Conservation (phyloP, 2,888 invertebrate species). For the Chaetogeoica ovagalla region DNA sequence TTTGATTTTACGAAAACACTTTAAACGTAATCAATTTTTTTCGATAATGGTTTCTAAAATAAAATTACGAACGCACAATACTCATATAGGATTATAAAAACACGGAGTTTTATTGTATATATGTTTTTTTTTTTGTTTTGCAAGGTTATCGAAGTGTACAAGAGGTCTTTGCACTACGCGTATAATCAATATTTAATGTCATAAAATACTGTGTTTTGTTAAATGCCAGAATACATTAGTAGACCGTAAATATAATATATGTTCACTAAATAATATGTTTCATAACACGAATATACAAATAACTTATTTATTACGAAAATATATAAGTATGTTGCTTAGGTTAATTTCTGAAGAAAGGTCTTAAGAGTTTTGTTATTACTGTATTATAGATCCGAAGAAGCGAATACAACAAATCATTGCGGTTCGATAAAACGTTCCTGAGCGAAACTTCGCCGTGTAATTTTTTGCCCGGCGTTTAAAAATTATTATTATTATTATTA, state of each 20-base stretch:
- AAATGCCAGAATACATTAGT: constrained; percentile 20
- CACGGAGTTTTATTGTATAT: not conserved
- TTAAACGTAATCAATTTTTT: constrained; percentile 2
- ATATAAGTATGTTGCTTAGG: no score
- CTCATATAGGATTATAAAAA: not conserved
- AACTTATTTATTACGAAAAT: not conserved
- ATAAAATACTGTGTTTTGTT: constrained; percentile 31
- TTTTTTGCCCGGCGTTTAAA: no score
- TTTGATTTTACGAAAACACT: not conserved
- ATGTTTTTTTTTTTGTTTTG: constrained; percentile 11
- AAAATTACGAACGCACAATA: not conserved
- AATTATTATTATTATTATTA: no score
- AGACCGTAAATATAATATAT: constrained; percentile 1
- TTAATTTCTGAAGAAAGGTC: no score
- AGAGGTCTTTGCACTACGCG: constrained; percentile 27
- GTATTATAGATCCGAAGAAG: no score
- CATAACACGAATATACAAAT: not conserved
- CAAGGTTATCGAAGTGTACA: constrained; percentile 23
- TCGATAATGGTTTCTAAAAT: not conserved
- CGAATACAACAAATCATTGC: no score
- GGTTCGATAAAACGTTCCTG: no score
- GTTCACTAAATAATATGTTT: not conserved
- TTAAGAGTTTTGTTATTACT: no score
- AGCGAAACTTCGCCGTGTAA: no score
- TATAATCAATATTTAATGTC: constrained; percentile 28